phyloP scores from a whole-genome alignment of 2,888 invertebrate species.

The Caenorhabditis plicata region DNA sequence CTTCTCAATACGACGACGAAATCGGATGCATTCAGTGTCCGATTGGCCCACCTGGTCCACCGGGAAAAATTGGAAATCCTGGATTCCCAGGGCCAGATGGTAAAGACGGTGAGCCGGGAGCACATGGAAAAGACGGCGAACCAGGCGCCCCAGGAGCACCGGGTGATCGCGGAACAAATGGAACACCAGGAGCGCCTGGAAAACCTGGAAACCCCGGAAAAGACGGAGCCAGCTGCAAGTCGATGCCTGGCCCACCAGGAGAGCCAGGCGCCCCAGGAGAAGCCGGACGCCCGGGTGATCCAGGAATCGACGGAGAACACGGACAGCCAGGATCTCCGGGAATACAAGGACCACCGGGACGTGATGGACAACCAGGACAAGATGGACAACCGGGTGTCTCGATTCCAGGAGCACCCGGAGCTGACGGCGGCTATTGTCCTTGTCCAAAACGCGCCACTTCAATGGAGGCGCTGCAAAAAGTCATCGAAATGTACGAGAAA shows the following conservation, averaged over 20 bases:
- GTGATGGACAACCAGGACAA: constrained; percentile 22
- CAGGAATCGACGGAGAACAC: constrained; percentile 32
- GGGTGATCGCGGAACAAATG: constrained; percentile 25
- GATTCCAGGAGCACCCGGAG: constrained; percentile 27
- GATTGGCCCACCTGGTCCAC: constrained; percentile 27
- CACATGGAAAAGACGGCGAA: constrained; percentile 24
- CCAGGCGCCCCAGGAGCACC: constrained; percentile 26
- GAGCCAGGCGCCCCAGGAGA: constrained; percentile 15
- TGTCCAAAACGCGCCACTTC: constrained; percentile 20
- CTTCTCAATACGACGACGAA: too few relatives aligned
- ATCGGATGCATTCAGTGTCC: constrained; percentile 30
- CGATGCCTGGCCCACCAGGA: constrained; percentile 31
- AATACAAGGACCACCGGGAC: constrained; percentile 31
- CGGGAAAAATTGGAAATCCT: constrained; percentile 25
- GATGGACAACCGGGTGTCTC: constrained; percentile 24
- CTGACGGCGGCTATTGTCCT: constrained; percentile 35
- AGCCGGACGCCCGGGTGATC: constrained; percentile 24
- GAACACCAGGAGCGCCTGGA: constrained; percentile 24
- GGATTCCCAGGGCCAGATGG: constrained; percentile 33
- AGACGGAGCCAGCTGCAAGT: constrained; percentile 18
- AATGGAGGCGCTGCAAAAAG: background rate
- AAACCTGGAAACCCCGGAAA: constrained; percentile 22
- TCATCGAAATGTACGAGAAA: too few relatives aligned
- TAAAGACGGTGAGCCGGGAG: constrained; percentile 23
- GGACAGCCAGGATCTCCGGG: constrained; percentile 37